Percentiles rank a stretch among this genome's conserved stretches.
phyloP scores from a whole-genome alignment of 2,797 vertebrate genomes.

The Onychomys leucogaster region DNA sequence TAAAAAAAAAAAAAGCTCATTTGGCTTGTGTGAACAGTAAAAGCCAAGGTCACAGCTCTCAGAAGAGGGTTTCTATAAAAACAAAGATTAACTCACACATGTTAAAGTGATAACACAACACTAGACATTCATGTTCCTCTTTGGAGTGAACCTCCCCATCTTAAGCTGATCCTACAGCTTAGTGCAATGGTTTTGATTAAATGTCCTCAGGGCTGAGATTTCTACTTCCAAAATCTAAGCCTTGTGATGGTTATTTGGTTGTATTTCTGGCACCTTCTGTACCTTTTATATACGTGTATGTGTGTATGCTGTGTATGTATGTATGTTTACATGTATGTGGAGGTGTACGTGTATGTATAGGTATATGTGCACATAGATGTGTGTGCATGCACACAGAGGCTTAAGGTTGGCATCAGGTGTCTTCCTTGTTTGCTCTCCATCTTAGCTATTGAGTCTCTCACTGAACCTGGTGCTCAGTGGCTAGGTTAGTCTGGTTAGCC shows the following conservation, averaged over 20 bases:
- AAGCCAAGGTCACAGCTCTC: slow-evolving; percentile 69
- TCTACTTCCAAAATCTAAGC: slow-evolving; percentile 20
- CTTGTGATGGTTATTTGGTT: not conserved
- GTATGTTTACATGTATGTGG: not conserved
- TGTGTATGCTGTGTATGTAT: not conserved
- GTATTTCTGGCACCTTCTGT: not conserved
- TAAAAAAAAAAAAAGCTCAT: slow-evolving; percentile 67
- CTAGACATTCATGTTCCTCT: not conserved
- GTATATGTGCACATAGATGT: no score
- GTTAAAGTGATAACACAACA: slow-evolving; percentile 14
- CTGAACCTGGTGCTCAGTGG: not conserved
- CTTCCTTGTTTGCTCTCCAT: not conserved
- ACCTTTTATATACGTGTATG: not conserved
- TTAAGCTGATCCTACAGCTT: not conserved
- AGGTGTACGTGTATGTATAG: not conserved
- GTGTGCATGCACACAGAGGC: not conserved
- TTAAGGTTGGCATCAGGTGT: not conserved
- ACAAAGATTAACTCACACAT: slow-evolving; percentile 50
- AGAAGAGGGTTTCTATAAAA: slow-evolving; percentile 54
- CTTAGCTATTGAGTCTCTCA: not conserved
- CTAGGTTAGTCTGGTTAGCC: not conserved
- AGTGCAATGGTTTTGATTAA: not conserved
- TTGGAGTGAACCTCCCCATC: not conserved
- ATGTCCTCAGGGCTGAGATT: not conserved
- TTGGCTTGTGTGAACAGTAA: slow-evolving; percentile 48